These are phyloP conservation scores for Drymonia ruficornis DNA, from an alignment of 2,888 invertebrate genomes.

Conservation along the genomic window DNA sequence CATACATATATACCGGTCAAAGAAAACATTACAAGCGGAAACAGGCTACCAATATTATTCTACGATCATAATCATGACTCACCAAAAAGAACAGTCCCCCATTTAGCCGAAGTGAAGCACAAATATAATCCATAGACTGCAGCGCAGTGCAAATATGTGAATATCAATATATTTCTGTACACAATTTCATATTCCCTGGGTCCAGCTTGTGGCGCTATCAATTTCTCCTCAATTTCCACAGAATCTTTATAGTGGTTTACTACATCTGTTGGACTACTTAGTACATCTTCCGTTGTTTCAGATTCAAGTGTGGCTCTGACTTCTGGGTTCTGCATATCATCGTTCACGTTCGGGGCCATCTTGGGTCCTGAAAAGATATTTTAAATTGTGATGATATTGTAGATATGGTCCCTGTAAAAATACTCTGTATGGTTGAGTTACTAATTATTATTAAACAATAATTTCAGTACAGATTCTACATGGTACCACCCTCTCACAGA, in stretches of 20 bases:
- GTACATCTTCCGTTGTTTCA: neutral
- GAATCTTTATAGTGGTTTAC: neutral
- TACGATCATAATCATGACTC: neutral
- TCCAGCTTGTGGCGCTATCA: constrained; percentile 22
- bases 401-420: too few species aligned
- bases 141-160: constrained; percentile 29
- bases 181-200: constrained; percentile 37
- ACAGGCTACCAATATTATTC: too few species aligned
- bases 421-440: too few species aligned
- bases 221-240: constrained; percentile 7
- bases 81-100: constrained; percentile 17
- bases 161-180: constrained; percentile 32
- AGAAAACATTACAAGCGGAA: too few species aligned
- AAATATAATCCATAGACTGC: constrained; percentile 44
- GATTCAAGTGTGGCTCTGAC: too few species aligned
- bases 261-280: constrained; percentile 4
- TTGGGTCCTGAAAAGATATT: constrained; percentile 8
- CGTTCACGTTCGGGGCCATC: constrained; percentile 6
- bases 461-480: too few species aligned
- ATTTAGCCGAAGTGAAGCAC: constrained; percentile 35
- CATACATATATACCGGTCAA: too few species aligned
- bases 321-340: neutral
- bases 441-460: too few species aligned
- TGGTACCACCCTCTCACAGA: too few species aligned
- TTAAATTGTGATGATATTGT: too few species aligned